These are phyloP conservation scores for Labroides dimidiatus DNA, from an alignment of 2,797 vertebrate genomes.

Conservation along the genomic window DNA sequence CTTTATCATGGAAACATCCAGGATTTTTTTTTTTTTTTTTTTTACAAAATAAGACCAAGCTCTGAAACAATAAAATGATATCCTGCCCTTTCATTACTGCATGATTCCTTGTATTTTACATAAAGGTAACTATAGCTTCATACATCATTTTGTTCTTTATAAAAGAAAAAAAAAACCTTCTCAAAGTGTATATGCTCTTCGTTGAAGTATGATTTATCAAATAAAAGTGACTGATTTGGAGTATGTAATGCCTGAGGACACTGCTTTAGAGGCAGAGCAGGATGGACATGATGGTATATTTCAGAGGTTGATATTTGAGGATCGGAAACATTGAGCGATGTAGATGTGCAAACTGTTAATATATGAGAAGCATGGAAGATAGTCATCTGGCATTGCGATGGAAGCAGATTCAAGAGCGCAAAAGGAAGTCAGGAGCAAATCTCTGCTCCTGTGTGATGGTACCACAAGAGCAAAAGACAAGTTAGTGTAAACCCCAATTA, in stretches of 20 bases:
- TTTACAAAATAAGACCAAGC: conserved; percentile 96
- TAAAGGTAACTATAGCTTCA: conserved; percentile 81
- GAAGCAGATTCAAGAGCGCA: conserved; percentile 59
- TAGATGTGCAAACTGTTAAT: conserved; percentile 35
- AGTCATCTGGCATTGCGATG: conserved; percentile 42
- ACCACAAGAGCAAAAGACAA: conserved; percentile 30
- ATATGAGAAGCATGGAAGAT: conserved; percentile 50
- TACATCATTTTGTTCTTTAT: conserved; percentile 85
- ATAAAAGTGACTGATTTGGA: conserved; percentile 85
- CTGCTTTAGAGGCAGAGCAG: conserved; percentile 83
- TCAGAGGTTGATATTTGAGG: conserved; percentile 37
- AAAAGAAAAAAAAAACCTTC: conserved; percentile 86
- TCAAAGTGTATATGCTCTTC: conserved; percentile 71
- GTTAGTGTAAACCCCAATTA: conserved; percentile 55
- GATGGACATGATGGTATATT: conserved; percentile 42
- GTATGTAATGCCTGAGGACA: conserved; percentile 94
- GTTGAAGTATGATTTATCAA: conserved; percentile 82
- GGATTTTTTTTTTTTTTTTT: conserved; percentile 19
- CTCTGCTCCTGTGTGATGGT: conserved; percentile 29
- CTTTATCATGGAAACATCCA: conserved; percentile 76
- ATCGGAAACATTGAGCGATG: conserved; percentile 28
- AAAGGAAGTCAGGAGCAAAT: conserved; percentile 44
- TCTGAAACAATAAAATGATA: conserved; percentile 87
- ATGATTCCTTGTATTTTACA: conserved; percentile 80
- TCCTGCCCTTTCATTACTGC: conserved; percentile 84